phyloP scores from a whole-genome alignment of 2,797 vertebrate species.

The Manis pentadactyla region DNA sequence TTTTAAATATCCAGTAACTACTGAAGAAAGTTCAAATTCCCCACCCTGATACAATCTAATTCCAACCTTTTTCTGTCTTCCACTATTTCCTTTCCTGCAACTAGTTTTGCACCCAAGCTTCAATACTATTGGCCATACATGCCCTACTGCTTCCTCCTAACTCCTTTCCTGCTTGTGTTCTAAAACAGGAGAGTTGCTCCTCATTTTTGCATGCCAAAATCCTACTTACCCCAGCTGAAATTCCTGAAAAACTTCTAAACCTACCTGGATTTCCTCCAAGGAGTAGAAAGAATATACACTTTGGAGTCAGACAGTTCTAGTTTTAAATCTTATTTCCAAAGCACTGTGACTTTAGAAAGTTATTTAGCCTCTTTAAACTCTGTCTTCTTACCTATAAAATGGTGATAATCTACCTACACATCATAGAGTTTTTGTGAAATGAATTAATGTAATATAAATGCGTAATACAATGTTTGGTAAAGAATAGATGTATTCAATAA shows the following conservation, averaged over 20 bases:
- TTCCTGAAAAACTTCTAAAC: background rate
- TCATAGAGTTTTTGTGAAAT: background rate
- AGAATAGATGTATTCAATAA: background rate
- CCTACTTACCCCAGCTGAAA: background rate
- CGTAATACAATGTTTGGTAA: background rate
- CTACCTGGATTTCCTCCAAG: background rate
- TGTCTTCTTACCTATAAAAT: background rate
- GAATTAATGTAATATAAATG: slow-evolving; percentile 10
- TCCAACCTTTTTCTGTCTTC: background rate
- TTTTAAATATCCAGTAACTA: background rate
- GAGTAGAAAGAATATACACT: background rate
- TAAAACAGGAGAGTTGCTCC: background rate
- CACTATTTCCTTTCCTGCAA: background rate
- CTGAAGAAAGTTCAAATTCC: background rate
- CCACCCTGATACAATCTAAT: background rate
- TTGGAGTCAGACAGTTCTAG: background rate
- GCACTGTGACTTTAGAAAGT: background rate
- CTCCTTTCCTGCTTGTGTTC: background rate
- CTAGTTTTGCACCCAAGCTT: background rate
- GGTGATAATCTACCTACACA: background rate
- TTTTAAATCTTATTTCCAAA: slow-evolving; percentile 27
- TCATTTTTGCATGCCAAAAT: slow-evolving; percentile 1
- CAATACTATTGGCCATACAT: background rate
- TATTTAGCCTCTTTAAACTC: background rate
- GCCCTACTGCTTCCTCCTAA: background rate